Evolutionary conservation across 1,140 invertebrate species (phyloP).

Genomic region (Bursaphelenchus mucronatus): DNA sequence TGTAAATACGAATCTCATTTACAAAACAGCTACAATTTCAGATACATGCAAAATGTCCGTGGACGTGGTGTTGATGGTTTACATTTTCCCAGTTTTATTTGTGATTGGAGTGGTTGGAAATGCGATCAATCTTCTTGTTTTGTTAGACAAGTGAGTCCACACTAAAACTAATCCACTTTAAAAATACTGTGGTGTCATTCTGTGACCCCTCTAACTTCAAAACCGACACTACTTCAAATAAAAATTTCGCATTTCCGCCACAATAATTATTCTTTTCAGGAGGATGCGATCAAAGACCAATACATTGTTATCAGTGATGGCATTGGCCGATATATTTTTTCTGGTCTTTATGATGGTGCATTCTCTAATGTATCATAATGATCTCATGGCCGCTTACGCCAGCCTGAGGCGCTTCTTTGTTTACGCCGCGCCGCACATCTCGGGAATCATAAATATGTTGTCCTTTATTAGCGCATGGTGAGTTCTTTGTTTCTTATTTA

Average conservation of each 20-base stretch:
- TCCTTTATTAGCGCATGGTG: slow-evolving; percentile 49
- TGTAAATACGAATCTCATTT: too few species aligned
- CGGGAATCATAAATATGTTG: slow-evolving; percentile 36
- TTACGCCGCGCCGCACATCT: slow-evolving; percentile 37
- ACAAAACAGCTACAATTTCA: too few species aligned
- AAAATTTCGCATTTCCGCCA: slow-evolving; percentile 9
- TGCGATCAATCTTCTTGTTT: slow-evolving; percentile 40
- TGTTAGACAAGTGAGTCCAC: slow-evolving; percentile 46
- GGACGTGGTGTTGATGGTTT: slow-evolving; percentile 33
- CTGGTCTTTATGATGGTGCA: slow-evolving; percentile 48
- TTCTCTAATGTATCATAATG: slow-evolving; percentile 36
- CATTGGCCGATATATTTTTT: slow-evolving; percentile 45
- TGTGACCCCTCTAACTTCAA: background rate
- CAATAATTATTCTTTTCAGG: slow-evolving; percentile 28
- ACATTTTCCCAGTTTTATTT: slow-evolving; percentile 42
- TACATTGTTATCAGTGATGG: slow-evolving; percentile 40
- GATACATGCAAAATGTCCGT: too few species aligned
- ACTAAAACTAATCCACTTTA: background rate
- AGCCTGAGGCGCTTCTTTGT: slow-evolving; percentile 29
- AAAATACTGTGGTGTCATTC: background rate
- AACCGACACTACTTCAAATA: slow-evolving; percentile 5
- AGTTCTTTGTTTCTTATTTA: background rate
- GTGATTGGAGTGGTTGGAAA: slow-evolving; percentile 41
- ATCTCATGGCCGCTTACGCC: slow-evolving; percentile 16
- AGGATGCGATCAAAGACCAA: slow-evolving; percentile 47